Conservation (phyloP, 2,888 invertebrate genomes). For the Bembecia ichneumoniformis region DNA sequence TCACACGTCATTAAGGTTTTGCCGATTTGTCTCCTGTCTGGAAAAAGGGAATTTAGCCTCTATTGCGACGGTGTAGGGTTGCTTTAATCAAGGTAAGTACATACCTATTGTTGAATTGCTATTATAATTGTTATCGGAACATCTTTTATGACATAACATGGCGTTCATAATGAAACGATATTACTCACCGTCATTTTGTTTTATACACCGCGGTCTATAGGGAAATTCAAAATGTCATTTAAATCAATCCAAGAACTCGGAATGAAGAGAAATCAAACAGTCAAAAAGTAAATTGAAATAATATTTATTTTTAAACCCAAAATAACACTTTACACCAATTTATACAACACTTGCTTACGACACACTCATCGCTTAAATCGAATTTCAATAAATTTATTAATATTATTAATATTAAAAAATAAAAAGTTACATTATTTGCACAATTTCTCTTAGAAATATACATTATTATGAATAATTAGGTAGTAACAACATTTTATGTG, state of each 20-base stretch:
- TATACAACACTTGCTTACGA: conserved; percentile 41
- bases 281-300: conserved; percentile 26
- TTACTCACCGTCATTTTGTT: too few relatives aligned
- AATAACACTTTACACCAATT: conserved; percentile 60
- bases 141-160: background rate
- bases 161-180: background rate
- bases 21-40: conserved; percentile 8
- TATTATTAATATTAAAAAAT: background rate
- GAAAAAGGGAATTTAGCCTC: background rate
- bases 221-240: too few relatives aligned
- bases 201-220: too few relatives aligned
- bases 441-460: background rate
- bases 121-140: background rate
- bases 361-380: conserved; percentile 42
- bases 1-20: conserved; percentile 35
- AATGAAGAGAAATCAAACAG: conserved; percentile 8
- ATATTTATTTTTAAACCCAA: conserved; percentile 56
- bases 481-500: background rate
- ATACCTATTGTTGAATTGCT: background rate
- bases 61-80: background rate
- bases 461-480: background rate
- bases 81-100: background rate
- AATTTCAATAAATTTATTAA: background rate
- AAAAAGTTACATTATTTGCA: background rate
- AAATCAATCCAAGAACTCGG: too few relatives aligned